A percentile compares a stretch with the other conserved stretches of the same genome.
Conservation (phyloP, 2,113 vertebrate genomes). For the Struthio camelus region DNA sequence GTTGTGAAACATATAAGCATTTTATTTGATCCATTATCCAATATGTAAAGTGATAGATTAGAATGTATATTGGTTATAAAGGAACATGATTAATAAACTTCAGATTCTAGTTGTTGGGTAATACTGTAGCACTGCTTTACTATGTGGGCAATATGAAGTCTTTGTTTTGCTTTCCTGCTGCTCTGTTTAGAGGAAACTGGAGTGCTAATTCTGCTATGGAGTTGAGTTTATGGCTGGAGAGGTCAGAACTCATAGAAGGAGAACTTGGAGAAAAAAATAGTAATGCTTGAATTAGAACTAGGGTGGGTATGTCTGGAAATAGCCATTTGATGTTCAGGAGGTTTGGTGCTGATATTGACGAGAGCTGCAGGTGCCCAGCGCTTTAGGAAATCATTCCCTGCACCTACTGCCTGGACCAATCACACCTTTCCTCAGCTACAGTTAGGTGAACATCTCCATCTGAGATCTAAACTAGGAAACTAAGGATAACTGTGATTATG, state of each 20-base stretch:
- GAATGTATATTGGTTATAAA: background rate
- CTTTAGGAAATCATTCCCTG: background rate
- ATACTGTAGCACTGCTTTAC: background rate
- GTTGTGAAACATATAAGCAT: background rate
- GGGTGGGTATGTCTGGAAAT: background rate
- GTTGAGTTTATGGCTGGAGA: background rate
- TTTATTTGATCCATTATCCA: background rate
- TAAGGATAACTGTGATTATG: background rate
- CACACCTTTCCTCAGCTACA: background rate
- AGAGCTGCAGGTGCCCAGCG: background rate
- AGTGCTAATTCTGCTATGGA: background rate
- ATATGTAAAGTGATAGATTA: background rate
- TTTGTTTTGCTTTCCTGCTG: background rate
- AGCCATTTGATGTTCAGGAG: background rate
- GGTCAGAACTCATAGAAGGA: background rate
- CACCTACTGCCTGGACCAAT: background rate
- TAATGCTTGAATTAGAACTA: background rate
- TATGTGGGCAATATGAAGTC: background rate
- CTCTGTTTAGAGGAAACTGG: background rate
- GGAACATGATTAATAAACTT: background rate
- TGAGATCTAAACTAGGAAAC: background rate
- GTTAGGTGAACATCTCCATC: background rate
- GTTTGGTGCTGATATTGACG: background rate
- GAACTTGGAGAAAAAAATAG: background rate
- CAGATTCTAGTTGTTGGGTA: background rate